A percentile compares a stretch with the other conserved stretches of the same genome.
phyloP scores from a whole-genome alignment of 2,888 invertebrate genomes.

The Nudaria mundana region DNA sequence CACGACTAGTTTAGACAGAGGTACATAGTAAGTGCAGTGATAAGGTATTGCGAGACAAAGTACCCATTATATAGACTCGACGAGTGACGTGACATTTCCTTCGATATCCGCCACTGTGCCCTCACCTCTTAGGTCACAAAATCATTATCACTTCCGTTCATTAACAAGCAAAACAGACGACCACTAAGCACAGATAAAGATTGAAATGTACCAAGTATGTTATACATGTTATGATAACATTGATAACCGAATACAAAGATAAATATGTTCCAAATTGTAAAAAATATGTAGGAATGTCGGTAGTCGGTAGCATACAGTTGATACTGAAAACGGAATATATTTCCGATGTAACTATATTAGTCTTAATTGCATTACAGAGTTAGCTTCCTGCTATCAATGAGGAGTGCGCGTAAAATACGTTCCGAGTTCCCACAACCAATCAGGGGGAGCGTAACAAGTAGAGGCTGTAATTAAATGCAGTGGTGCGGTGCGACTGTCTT shows the following conservation, averaged over 20 bases:
- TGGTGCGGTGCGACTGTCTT: constrained; percentile 35
- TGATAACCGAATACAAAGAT: constrained; percentile 14
- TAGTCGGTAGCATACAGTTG: constrained; percentile 19
- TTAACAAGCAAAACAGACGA: constrained; percentile 53
- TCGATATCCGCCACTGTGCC: constrained; percentile 67
- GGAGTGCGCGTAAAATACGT: constrained; percentile 31
- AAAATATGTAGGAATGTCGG: constrained; percentile 3
- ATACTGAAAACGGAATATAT: constrained; percentile 13
- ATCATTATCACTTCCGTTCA: constrained; percentile 74
- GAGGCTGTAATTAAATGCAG: constrained; percentile 44
- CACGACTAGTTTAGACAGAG: constrained; percentile 44
- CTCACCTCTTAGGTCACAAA: constrained; percentile 74
- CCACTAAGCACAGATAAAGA: constrained; percentile 39
- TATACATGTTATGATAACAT: too few relatives aligned
- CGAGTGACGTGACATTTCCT: constrained; percentile 77
- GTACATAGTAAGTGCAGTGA: constrained; percentile 54
- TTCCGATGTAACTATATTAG: constrained; percentile 8
- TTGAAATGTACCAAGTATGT: constrained; percentile 19
- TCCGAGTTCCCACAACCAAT: constrained; percentile 43
- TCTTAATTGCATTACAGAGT: constrained; percentile 17
- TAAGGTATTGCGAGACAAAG: constrained; percentile 77
- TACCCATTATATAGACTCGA: constrained; percentile 71
- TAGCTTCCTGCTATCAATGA: constrained; percentile 34
- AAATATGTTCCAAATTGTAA: constrained; percentile 10
- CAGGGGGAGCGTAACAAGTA: constrained; percentile 29